Conservation (phyloP, 2,797 vertebrate species). For the Kryptolebias ocellatus region DNA sequence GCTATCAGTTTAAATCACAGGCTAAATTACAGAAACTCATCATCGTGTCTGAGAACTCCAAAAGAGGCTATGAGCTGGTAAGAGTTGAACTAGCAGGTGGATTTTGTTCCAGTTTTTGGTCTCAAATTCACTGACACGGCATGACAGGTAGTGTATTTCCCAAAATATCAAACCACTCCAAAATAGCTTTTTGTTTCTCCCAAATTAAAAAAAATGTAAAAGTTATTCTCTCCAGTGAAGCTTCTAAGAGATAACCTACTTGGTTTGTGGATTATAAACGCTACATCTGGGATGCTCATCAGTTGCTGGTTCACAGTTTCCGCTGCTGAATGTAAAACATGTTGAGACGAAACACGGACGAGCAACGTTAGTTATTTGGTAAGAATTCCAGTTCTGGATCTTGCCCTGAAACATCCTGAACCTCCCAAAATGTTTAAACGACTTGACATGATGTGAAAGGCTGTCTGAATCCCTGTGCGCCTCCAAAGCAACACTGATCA, state of each 20-base stretch:
- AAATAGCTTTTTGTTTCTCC: constrained; percentile 5
- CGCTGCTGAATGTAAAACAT: background rate
- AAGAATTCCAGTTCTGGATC: background rate
- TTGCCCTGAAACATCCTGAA: background rate
- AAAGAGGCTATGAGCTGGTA: too few species aligned
- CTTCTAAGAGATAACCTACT: background rate
- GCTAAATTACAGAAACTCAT: too few species aligned
- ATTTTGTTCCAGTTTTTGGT: constrained; percentile 6
- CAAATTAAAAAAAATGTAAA: background rate
- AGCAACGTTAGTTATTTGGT: background rate
- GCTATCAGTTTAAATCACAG: too few species aligned
- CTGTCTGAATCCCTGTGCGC: constrained; percentile 26
- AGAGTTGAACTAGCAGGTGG: background rate
- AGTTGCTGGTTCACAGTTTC: background rate
- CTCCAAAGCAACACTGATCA: constrained; percentile 23
- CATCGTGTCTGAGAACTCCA: too few species aligned
- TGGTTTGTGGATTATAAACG: background rate
- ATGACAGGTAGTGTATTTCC: background rate
- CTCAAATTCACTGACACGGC: constrained; percentile 5
- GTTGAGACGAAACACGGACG: background rate
- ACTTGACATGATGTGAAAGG: constrained; percentile 16
- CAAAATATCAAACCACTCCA: background rate
- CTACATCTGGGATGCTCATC: background rate
- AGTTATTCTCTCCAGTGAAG: background rate
- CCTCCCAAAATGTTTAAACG: background rate